Percentiles rank a stretch among this genome's conserved stretches.
Evolutionary conservation across 2,797 vertebrate genomes (phyloP).

Genomic region (Bradypodion pumilum): DNA sequence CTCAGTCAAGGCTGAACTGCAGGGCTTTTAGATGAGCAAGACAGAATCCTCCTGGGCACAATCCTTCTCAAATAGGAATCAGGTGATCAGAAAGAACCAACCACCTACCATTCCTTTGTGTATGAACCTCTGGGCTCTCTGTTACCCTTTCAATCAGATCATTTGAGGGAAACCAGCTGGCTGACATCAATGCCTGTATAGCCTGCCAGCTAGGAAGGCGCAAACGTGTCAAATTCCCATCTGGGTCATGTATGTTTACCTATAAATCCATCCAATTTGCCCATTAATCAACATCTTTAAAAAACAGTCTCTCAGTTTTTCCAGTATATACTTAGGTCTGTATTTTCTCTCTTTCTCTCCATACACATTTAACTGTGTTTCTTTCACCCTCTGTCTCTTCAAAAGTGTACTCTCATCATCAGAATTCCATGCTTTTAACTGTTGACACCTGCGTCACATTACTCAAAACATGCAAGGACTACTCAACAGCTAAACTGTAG

Average conservation of each 20-base stretch:
- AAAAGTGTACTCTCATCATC: neutral
- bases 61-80: neutral
- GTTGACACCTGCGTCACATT: too few relatives aligned
- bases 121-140: neutral
- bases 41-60: neutral
- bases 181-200: neutral
- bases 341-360: neutral
- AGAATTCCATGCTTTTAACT: too few relatives aligned
- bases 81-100: neutral
- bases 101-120: neutral
- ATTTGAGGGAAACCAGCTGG: neutral
- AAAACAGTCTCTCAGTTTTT: neutral
- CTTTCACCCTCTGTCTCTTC: too few relatives aligned
- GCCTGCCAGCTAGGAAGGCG: neutral
- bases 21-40: neutral
- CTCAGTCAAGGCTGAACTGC: neutral
- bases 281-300: neutral
- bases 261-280: neutral
- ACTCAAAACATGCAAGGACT: too few relatives aligned
- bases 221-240: neutral
- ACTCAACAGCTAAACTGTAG: too few relatives aligned
- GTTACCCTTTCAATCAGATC: neutral
- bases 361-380: neutral
- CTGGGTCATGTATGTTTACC: neutral
- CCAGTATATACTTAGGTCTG: neutral